A percentile compares a stretch with the other conserved stretches of the same genome.
These are phyloP conservation scores for Glyphotaelius pellucidus DNA, from an alignment of 2,888 invertebrate genomes.

Conservation along the genomic window DNA sequence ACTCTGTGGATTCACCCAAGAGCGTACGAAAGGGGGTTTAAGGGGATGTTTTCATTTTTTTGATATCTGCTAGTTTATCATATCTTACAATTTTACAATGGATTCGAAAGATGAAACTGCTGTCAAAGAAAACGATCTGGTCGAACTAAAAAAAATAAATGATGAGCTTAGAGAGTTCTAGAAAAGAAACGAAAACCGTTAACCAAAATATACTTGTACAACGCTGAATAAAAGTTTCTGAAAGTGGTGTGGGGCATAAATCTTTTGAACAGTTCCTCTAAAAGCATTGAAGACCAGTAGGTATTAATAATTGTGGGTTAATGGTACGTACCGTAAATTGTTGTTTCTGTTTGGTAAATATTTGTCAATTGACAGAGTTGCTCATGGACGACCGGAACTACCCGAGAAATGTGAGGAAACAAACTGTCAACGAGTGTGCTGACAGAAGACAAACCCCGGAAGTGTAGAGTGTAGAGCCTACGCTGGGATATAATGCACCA, in stretches of 20 bases:
- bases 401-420: not conserved
- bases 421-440: not conserved
- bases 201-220: not conserved
- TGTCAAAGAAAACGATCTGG: no score
- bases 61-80: no score
- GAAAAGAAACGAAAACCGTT: not conserved
- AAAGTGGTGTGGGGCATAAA: not conserved
- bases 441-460: slow-evolving; percentile 44
- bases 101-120: no score
- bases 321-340: not conserved
- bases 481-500: slow-evolving; percentile 49
- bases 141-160: no score
- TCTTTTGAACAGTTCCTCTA: not conserved
- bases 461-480: not conserved
- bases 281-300: not conserved
- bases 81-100: no score
- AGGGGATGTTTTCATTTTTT: not conserved
- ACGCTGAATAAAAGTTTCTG: not conserved
- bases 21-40: no score
- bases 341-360: not conserved
- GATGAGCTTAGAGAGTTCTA: not conserved
- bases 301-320: not conserved
- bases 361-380: not conserved
- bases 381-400: not conserved
- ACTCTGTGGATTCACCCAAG: no score